Evolutionary conservation across 2,113 vertebrate genomes (phyloP).

Genomic region (Chamaetylas fuelleborni): DNA sequence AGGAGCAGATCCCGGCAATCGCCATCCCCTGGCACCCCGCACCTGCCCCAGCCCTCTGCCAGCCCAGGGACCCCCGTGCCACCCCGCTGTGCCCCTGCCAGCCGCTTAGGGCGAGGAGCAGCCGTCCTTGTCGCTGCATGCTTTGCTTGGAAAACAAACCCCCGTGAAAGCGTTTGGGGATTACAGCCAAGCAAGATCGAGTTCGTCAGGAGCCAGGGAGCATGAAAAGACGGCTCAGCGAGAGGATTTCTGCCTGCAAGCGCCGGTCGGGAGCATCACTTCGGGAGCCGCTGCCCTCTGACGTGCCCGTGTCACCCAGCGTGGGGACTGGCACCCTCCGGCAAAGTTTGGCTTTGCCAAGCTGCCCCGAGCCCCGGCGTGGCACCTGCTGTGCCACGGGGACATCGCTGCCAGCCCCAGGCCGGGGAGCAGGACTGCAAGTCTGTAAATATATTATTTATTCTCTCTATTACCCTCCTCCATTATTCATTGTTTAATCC

Average conservation of each 20-base stretch:
- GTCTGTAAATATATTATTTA: slow-evolving; percentile 45
- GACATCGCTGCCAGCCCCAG: not conserved
- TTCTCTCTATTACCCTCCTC: slow-evolving; percentile 47
- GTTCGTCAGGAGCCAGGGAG: not conserved
- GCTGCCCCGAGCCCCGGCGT: accelerated
- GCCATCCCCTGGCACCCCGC: accelerated
- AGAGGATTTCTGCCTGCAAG: not conserved
- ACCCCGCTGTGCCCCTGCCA: not conserved
- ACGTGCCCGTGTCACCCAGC: not conserved
- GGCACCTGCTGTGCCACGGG: not conserved
- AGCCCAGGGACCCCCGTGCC: accelerated
- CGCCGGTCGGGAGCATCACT: not conserved
- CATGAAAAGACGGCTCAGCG: slow-evolving; percentile 10
- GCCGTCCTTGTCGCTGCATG: not conserved
- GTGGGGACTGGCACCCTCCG: accelerated
- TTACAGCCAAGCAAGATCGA: not conserved
- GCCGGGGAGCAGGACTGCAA: not conserved
- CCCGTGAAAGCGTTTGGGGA: not conserved
- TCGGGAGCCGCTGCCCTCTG: accelerated
- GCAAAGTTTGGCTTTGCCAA: not conserved
- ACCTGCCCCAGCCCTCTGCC: not conserved
- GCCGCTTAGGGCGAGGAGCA: not conserved
- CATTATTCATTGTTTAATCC: slow-evolving; percentile 48
- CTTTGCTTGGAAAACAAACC: not conserved
- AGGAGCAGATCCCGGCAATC: not conserved